Evolutionary conservation across 2,888 invertebrate genomes (phyloP).

Genomic region (Diplolepis rosae): DNA sequence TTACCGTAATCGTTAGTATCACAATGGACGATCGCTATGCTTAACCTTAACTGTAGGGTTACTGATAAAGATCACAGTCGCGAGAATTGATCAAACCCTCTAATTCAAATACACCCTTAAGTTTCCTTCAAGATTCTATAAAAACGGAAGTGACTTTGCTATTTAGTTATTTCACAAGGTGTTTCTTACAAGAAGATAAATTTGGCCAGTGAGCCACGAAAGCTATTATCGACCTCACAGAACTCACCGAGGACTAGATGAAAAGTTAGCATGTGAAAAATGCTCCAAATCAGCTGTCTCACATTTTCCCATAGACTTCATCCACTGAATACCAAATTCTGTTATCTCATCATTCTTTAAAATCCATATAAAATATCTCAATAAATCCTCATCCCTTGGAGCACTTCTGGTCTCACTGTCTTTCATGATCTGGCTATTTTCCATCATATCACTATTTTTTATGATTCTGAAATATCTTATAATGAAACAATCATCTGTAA

Average conservation of each 20-base stretch:
- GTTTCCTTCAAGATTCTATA: not conserved
- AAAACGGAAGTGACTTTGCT: not conserved
- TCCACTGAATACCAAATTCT: not conserved
- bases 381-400: not conserved
- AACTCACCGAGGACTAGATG: not conserved
- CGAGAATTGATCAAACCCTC: conserved; percentile 9
- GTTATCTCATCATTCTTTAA: not conserved
- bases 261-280: conserved; percentile 20
- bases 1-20: conserved; percentile 24
- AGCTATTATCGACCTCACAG: conserved; percentile 5
- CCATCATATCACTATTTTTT: not conserved
- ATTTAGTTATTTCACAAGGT: not conserved
- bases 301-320: not conserved
- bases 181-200: not conserved
- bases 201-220: not conserved
- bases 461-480: not conserved
- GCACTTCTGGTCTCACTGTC: not conserved
- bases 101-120: not conserved
- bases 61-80: conserved; percentile 24
- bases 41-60: conserved; percentile 4
- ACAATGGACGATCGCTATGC: conserved; percentile 27
- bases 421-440: not conserved
- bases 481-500: not conserved
- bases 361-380: not conserved
- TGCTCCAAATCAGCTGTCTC: not conserved